Evolutionary conservation across 2,888 invertebrate genomes (phyloP).

Genomic region (Blera fallax): DNA sequence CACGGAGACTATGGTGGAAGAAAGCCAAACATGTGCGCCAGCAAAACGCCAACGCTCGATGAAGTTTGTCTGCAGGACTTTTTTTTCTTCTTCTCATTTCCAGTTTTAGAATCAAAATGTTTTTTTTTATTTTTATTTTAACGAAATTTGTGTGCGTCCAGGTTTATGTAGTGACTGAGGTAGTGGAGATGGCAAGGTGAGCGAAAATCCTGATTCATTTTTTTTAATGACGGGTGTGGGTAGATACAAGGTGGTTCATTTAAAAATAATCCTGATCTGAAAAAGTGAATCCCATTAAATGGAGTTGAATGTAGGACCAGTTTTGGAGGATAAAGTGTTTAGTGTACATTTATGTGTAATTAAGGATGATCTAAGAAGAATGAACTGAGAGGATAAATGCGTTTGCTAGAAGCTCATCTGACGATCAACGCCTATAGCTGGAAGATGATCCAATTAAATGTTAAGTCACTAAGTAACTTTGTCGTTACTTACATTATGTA

Average conservation of each 20-base stretch:
- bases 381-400: neutral
- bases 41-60: neutral
- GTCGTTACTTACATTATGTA: too few relatives aligned
- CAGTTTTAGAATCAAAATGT: neutral
- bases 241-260: conserved; percentile 5
- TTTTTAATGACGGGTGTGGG: conserved; percentile 7
- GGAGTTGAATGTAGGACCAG: neutral
- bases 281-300: neutral
- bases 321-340: neutral
- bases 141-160: neutral
- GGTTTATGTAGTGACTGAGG: neutral
- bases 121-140: neutral
- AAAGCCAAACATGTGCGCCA: neutral
- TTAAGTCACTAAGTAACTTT: too few relatives aligned
- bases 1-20: neutral
- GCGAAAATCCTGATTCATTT: conserved; percentile 6
- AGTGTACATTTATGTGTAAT: neutral
- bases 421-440: neutral
- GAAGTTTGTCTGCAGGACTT: neutral
- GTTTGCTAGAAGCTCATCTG: neutral
- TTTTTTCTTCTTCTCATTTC: neutral
- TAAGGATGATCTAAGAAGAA: neutral
- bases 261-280: neutral
- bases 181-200: neutral
- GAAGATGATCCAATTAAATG: neutral